phyloP scores from a whole-genome alignment of 2,797 vertebrate species.

The Parotocinclus haroldoi region DNA sequence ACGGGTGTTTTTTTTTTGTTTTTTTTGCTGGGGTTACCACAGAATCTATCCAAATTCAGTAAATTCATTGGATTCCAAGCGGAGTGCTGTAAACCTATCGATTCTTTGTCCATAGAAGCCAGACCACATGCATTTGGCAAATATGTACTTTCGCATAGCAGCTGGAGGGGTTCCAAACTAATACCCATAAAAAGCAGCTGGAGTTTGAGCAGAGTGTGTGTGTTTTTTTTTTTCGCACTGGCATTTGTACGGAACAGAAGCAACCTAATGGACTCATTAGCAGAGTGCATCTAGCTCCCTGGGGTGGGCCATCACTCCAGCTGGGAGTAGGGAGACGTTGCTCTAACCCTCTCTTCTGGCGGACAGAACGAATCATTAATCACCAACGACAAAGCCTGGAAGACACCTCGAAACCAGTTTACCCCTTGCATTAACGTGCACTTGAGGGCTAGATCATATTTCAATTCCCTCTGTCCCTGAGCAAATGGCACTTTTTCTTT shows the following conservation, averaged over 20 bases:
- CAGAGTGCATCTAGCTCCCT: constrained; percentile 34
- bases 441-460: background rate
- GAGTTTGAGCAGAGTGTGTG: constrained; percentile 21
- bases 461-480: too few relatives aligned
- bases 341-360: constrained; percentile 16
- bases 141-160: constrained; percentile 44
- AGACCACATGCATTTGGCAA: constrained; percentile 15
- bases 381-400: constrained; percentile 34
- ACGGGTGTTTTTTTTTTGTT: constrained; percentile 52
- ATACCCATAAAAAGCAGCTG: constrained; percentile 40
- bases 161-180: constrained; percentile 18
- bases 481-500: too few relatives aligned
- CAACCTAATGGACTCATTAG: constrained; percentile 54
- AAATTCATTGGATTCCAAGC: constrained; percentile 19
- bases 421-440: background rate
- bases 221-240: constrained; percentile 28
- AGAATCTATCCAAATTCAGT: constrained; percentile 12
- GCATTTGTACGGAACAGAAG: constrained; percentile 48
- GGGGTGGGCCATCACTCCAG: constrained; percentile 28
- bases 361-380: constrained; percentile 44
- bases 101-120: constrained; percentile 22
- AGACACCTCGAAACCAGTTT: constrained; percentile 9
- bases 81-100: constrained; percentile 25
- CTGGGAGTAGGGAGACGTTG: constrained; percentile 25
- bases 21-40: background rate